Percentiles rank a stretch among this genome's conserved stretches.
Conservation (phyloP, 2,888 invertebrate genomes). For the Prosopocoilus inquinatus region DNA sequence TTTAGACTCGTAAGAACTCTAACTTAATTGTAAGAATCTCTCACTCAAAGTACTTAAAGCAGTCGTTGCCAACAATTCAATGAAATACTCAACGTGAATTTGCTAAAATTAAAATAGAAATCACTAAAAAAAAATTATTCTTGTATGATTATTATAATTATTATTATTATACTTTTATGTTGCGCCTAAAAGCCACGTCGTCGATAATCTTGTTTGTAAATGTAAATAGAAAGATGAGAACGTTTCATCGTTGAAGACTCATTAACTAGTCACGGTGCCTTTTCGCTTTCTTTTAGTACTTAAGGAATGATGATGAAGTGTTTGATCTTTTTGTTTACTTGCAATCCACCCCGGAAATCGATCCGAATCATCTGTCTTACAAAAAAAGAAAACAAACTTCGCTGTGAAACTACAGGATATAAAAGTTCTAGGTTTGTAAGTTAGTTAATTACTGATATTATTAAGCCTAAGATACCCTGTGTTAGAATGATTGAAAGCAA, state of each 20-base stretch:
- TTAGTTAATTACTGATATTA: background rate
- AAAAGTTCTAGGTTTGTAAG: background rate
- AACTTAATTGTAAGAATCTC: too few relatives aligned
- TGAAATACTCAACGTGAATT: too few relatives aligned
- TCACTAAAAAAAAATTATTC: too few relatives aligned
- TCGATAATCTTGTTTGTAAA: conserved; percentile 3
- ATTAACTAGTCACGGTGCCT: conserved; percentile 25
- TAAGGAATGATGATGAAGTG: conserved; percentile 16
- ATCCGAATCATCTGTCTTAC: too few relatives aligned
- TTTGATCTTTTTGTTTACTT: conserved; percentile 12
- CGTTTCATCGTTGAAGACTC: conserved; percentile 16
- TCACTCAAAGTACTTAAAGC: too few relatives aligned
- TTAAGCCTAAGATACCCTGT: background rate
- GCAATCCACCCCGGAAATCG: background rate
- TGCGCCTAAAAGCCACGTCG: background rate
- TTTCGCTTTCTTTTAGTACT: conserved; percentile 21
- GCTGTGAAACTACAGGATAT: background rate
- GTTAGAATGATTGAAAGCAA: background rate
- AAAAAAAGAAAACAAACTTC: too few relatives aligned
- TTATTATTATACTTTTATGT: too few relatives aligned
- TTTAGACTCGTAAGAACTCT: too few relatives aligned
- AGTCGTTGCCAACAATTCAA: too few relatives aligned
- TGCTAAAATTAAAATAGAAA: too few relatives aligned
- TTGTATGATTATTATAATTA: too few relatives aligned
- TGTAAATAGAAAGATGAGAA: conserved; percentile 11